Evolutionary conservation across 2,113 vertebrate genomes (phyloP).

Genomic region (Picathartes gymnocephalus): DNA sequence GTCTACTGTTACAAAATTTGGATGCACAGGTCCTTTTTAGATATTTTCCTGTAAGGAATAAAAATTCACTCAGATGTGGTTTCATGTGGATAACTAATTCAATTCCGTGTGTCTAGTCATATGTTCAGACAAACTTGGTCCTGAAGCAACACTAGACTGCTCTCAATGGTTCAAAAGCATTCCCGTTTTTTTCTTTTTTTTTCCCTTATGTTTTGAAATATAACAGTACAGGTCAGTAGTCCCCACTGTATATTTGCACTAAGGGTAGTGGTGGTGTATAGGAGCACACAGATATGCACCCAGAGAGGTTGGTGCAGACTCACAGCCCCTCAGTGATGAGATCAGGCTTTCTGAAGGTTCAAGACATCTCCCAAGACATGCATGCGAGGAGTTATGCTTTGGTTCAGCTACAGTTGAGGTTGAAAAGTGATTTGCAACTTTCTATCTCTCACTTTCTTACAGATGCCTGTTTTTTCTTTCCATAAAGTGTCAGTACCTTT

Average conservation of each 20-base stretch:
- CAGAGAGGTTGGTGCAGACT: background rate
- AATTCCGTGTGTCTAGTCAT: background rate
- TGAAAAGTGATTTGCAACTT: background rate
- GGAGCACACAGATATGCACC: background rate
- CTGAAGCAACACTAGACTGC: background rate
- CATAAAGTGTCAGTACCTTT: background rate
- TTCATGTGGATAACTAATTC: background rate
- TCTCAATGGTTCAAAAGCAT: background rate
- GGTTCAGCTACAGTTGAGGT: background rate
- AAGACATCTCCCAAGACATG: background rate
- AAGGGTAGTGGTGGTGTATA: background rate
- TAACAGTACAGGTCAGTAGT: background rate
- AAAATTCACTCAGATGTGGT: background rate
- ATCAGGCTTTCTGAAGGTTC: background rate
- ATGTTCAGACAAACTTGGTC: background rate
- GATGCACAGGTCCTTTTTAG: background rate
- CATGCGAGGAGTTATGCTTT: background rate
- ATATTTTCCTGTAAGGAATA: background rate
- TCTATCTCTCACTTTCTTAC: background rate
- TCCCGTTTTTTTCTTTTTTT: background rate
- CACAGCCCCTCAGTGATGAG: background rate
- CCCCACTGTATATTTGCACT: background rate
- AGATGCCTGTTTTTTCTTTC: background rate
- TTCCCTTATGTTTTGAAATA: background rate
- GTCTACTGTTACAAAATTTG: background rate